Evolutionary conservation across 1,140 invertebrate species (phyloP).

Genomic region (Drosophila pseudoobscura): DNA sequence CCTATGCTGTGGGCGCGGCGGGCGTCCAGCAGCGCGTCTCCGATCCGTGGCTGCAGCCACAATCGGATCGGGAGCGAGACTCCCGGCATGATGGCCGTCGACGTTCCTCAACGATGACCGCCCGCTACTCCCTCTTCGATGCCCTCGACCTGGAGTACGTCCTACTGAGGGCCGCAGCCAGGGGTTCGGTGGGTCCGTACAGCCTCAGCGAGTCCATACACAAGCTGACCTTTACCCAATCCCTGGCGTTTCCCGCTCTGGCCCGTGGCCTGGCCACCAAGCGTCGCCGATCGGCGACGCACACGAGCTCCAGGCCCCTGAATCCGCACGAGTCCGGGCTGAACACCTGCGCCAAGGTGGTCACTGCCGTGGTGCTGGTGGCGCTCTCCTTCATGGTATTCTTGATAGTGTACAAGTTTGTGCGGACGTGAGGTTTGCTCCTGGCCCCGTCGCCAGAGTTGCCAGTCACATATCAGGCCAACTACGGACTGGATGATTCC

Average conservation of each 20-base stretch:
- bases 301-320: constrained; percentile 84
- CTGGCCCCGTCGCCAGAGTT: constrained; percentile 85
- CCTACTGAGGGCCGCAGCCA: constrained; percentile 87
- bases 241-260: constrained; percentile 89
- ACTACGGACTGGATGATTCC: constrained; percentile 53
- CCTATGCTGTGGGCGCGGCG: constrained; percentile 78
- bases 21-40: constrained; percentile 84
- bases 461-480: constrained; percentile 78
- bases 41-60: constrained; percentile 83
- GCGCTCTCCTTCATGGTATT: constrained; percentile 89
- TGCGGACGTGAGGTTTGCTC: constrained; percentile 90
- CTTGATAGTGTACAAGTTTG: constrained; percentile 90
- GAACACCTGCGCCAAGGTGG: constrained; percentile 88
- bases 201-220: constrained; percentile 89
- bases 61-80: constrained; percentile 77
- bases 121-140: constrained; percentile 88
- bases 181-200: constrained; percentile 89
- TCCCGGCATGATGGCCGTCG: constrained; percentile 66
- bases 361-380: constrained; percentile 88
- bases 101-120: constrained; percentile 85
- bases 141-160: constrained; percentile 89
- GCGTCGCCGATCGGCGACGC: constrained; percentile 85
- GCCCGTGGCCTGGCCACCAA: constrained; percentile 88
- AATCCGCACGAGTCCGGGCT: constrained; percentile 87
- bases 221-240: constrained; percentile 90